These are phyloP conservation scores for Nudaria mundana DNA, from an alignment of 2,888 invertebrate species.

Conservation along the genomic window DNA sequence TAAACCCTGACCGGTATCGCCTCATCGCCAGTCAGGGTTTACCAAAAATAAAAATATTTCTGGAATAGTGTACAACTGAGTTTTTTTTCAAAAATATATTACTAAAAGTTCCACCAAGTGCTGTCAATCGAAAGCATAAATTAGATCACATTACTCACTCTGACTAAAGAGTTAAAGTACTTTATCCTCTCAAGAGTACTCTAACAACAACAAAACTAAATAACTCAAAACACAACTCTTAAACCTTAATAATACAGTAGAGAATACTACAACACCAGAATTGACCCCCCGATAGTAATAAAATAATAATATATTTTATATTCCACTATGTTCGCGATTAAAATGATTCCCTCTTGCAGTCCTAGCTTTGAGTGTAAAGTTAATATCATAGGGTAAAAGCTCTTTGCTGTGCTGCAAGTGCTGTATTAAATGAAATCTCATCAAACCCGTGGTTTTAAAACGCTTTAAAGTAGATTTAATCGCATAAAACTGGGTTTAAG, in stretches of 20 bases:
- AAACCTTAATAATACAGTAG: slow-evolving; percentile 6
- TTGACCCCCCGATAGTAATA: slow-evolving; percentile 28
- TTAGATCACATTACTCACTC: too few species aligned
- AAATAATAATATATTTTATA: slow-evolving; percentile 33
- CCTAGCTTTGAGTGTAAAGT: slow-evolving; percentile 31
- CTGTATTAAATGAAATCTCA: slow-evolving; percentile 53
- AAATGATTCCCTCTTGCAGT: slow-evolving; percentile 30
- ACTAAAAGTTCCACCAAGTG: too few species aligned
- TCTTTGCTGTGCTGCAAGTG: slow-evolving; percentile 43
- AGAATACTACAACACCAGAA: slow-evolving; percentile 13
- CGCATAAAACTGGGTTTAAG: slow-evolving; percentile 15
- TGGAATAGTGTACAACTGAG: too few species aligned
- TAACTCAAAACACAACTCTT: slow-evolving; percentile 13
- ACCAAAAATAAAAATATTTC: too few species aligned
- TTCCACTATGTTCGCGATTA: slow-evolving; percentile 32
- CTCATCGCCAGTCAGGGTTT: too few species aligned
- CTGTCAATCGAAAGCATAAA: too few species aligned
- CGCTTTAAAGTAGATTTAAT: slow-evolving; percentile 34
- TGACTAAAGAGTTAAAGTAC: slow-evolving; percentile 6
- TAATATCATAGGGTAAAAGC: slow-evolving; percentile 35
- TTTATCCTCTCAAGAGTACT: slow-evolving; percentile 11
- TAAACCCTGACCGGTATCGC: too few species aligned
- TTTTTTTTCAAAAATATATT: too few species aligned
- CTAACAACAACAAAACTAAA: slow-evolving; percentile 16
- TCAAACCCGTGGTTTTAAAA: slow-evolving; percentile 39